Conservation (phyloP, 2,797 vertebrate genomes). For the Xenopus petersii region DNA sequence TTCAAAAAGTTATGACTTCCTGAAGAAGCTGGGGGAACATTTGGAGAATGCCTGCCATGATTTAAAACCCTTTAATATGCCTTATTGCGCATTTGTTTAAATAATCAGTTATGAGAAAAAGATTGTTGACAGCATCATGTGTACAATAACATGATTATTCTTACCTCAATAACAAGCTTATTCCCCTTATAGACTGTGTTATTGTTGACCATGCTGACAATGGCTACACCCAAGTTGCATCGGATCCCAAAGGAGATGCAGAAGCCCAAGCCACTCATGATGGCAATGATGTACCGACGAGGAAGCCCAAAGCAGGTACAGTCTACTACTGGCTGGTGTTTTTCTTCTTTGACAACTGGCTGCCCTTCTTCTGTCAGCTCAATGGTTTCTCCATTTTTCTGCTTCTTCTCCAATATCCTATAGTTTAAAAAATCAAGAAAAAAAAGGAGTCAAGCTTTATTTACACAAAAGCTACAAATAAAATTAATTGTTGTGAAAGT, state of each 20-base stretch:
- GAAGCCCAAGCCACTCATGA: constrained; percentile 88
- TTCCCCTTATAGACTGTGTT: constrained; percentile 81
- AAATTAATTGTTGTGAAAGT: no score
- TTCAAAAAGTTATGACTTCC: no score
- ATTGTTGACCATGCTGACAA: constrained; percentile 94
- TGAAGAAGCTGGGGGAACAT: no score
- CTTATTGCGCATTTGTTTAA: no score
- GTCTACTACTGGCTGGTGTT: constrained; percentile 78
- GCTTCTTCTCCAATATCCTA: constrained; percentile 83
- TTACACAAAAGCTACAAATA: no score
- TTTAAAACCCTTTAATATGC: no score
- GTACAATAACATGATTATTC: constrained; percentile 10
- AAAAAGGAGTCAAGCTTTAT: neutral
- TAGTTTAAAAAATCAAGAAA: constrained; percentile 1
- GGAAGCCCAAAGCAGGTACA: constrained; percentile 91
- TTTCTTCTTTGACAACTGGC: constrained; percentile 75
- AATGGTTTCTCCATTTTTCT: constrained; percentile 81
- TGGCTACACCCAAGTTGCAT: constrained; percentile 91
- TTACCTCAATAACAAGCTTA: constrained; percentile 82
- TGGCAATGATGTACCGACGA: constrained; percentile 88
- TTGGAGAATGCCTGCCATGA: no score
- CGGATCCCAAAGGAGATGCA: constrained; percentile 96
- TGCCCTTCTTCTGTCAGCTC: constrained; percentile 84
- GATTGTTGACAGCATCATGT: no score
- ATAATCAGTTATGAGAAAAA: no score